Conservation (phyloP, 2,797 vertebrate species). For the Erethizon dorsatum region DNA sequence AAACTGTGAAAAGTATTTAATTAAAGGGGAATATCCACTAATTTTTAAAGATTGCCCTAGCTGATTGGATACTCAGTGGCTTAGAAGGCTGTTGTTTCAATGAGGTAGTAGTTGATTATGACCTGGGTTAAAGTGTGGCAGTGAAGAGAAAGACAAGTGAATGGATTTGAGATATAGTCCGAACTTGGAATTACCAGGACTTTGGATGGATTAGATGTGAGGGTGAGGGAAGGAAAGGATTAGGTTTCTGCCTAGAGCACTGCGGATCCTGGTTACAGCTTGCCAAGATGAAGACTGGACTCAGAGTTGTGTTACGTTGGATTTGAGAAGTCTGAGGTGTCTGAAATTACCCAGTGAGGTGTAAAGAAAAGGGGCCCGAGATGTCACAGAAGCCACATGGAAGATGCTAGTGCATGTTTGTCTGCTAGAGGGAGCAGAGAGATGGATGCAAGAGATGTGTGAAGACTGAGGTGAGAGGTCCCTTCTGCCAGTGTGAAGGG, state of each 20-base stretch:
- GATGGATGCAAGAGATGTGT: background rate
- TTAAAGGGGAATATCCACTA: background rate
- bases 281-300: background rate
- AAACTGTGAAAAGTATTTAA: background rate
- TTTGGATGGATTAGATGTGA: conserved; percentile 39
- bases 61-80: background rate
- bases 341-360: background rate
- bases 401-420: background rate
- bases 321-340: background rate
- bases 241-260: conserved; percentile 36
- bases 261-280: background rate
- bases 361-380: background rate
- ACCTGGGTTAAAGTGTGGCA: background rate
- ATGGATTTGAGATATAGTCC: conserved; percentile 12
- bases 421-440: background rate
- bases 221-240: conserved; percentile 10
- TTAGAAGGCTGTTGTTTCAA: background rate
- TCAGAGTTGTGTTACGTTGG: background rate
- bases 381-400: background rate
- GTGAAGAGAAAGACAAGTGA: conserved; percentile 25
- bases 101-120: background rate
- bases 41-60: conserved; percentile 15
- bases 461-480: background rate
- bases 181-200: conserved; percentile 24
- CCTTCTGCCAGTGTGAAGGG: background rate